phyloP scores from a whole-genome alignment of 2,113 vertebrate species.

The Scophthalmus maximus region DNA sequence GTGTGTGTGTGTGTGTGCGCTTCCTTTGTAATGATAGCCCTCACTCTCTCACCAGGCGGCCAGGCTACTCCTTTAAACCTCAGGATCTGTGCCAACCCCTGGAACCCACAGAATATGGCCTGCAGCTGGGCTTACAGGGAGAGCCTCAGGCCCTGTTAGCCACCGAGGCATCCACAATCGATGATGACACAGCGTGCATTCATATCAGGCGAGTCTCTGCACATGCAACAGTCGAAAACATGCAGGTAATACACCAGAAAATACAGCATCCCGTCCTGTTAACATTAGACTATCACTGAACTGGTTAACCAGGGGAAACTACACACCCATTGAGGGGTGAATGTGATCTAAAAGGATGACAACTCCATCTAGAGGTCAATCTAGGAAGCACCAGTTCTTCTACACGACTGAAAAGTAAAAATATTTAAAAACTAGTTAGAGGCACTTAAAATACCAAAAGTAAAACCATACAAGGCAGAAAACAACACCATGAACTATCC shows the following conservation, averaged over 20 bases:
- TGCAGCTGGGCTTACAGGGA: constrained; percentile 52
- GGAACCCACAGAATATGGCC: constrained; percentile 49
- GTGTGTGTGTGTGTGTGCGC: constrained; percentile 24
- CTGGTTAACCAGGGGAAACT: background rate
- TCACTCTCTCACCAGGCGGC: constrained; percentile 53
- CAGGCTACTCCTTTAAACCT: constrained; percentile 59
- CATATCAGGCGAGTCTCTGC: background rate
- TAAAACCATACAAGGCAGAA: too few relatives aligned
- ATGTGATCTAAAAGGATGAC: background rate
- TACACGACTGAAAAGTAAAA: background rate
- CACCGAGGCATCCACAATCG: constrained; percentile 22
- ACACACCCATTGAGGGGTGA: background rate
- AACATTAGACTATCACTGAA: background rate
- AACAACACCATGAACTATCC: too few relatives aligned
- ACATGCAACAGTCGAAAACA: background rate
- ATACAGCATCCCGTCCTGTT: background rate
- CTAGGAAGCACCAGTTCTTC: background rate
- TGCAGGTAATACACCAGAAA: background rate
- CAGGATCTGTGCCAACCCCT: constrained; percentile 48
- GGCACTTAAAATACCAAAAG: too few relatives aligned
- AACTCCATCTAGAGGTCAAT: constrained; percentile 52
- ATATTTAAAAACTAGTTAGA: background rate
- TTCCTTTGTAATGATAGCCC: constrained; percentile 67
- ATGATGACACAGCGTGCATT: background rate
- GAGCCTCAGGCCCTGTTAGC: constrained; percentile 5